Percentiles rank a stretch among this genome's conserved stretches.
These are phyloP conservation scores for Carduelis carduelis DNA, from an alignment of 2,797 vertebrate species.

Conservation along the genomic window DNA sequence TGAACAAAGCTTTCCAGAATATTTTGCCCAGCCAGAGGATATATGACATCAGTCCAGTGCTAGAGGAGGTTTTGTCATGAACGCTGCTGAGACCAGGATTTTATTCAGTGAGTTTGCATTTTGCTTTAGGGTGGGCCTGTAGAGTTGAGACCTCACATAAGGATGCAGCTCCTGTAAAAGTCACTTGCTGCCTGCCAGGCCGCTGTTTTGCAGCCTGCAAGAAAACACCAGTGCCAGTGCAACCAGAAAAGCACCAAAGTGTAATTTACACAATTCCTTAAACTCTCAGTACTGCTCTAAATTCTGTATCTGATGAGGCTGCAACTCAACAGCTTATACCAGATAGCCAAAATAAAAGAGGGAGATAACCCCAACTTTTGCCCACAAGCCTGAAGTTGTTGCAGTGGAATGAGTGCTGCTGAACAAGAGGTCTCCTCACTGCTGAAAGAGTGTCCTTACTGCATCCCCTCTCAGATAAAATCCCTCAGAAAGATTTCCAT, in stretches of 20 bases:
- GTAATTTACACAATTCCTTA: background rate
- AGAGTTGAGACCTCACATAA: background rate
- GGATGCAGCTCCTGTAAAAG: background rate
- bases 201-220: rapidly evolving
- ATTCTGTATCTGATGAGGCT: background rate
- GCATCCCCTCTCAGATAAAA: background rate
- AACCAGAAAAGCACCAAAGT: background rate
- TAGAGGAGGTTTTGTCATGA: background rate
- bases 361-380: background rate
- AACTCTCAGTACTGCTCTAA: background rate
- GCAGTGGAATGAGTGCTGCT: background rate
- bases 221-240: background rate
- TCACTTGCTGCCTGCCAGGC: background rate
- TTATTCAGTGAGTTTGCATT: background rate
- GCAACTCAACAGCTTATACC: background rate
- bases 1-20: background rate
- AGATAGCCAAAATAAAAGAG: background rate
- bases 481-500: background rate
- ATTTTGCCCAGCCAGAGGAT: background rate
- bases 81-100: background rate
- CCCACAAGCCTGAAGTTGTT: background rate
- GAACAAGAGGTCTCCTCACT: background rate
- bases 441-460: background rate
- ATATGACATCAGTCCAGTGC: background rate
- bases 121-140: background rate